A percentile compares a stretch with the other conserved stretches of the same genome.
These are phyloP conservation scores for Mormyrus proboscirostris DNA, from an alignment of 2,797 vertebrate species.

Conservation along the genomic window DNA sequence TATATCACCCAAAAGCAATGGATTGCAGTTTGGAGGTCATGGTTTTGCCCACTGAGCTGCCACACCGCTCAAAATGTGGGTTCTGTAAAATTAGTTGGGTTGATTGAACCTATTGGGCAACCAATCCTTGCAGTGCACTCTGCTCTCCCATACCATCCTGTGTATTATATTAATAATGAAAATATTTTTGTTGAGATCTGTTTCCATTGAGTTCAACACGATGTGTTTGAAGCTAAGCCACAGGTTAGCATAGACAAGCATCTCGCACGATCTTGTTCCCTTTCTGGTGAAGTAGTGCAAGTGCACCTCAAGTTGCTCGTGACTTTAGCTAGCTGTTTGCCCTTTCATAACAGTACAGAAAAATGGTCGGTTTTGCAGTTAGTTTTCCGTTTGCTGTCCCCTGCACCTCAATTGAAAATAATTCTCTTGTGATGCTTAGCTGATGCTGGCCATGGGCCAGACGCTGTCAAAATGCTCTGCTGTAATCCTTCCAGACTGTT, in stretches of 20 bases:
- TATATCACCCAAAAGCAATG: background rate
- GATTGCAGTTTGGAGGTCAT: background rate
- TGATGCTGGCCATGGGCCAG: background rate
- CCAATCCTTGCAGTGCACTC: background rate
- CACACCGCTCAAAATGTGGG: background rate
- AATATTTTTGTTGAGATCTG: background rate
- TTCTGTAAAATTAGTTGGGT: background rate
- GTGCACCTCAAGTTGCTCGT: background rate
- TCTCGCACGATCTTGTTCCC: background rate
- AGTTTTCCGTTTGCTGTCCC: background rate
- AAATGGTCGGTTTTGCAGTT: background rate
- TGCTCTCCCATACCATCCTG: background rate
- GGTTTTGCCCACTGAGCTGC: background rate
- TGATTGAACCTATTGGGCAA: background rate
- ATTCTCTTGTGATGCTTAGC: background rate
- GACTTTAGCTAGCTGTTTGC: background rate
- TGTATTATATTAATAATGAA: background rate
- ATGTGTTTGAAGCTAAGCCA: background rate
- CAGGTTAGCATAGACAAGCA: background rate
- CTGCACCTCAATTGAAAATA: background rate
- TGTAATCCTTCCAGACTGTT: slow-evolving; percentile 5
- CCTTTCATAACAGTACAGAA: background rate
- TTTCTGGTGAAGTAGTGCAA: background rate
- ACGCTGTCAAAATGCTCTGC: background rate
- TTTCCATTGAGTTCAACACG: background rate